phyloP scores from a whole-genome alignment of 2,797 vertebrate species.

The Zalophus californianus region DNA sequence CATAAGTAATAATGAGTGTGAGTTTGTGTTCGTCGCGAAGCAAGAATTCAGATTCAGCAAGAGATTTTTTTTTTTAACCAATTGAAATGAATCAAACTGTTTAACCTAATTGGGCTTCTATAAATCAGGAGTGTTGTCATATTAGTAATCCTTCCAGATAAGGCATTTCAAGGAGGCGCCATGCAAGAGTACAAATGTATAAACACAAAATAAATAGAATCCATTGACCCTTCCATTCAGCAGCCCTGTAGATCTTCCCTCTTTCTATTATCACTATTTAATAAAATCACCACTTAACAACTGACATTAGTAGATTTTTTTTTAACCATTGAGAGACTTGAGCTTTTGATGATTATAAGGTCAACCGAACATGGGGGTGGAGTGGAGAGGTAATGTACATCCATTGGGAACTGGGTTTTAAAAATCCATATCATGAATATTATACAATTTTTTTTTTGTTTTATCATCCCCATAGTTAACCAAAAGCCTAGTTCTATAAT shows the following conservation, averaged over 20 bases:
- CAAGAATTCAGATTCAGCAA: constrained; percentile 77
- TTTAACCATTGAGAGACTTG: constrained; percentile 23
- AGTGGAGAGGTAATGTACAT: background rate
- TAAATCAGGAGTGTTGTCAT: constrained; percentile 62
- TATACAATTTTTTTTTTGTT: background rate
- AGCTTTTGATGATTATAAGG: background rate
- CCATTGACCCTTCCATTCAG: background rate
- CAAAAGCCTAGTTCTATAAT: background rate
- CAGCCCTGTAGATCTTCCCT: background rate
- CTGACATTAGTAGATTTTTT: background rate
- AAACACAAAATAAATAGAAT: constrained; percentile 60
- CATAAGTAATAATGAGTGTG: constrained; percentile 78
- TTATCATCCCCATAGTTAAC: background rate
- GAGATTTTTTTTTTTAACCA: constrained; percentile 74
- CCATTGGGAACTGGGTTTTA: background rate
- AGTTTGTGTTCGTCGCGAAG: constrained; percentile 79
- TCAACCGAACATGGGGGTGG: background rate
- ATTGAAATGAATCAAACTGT: constrained; percentile 71
- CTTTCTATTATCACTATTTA: background rate
- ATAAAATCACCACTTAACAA: constrained; percentile 41
- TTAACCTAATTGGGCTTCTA: constrained; percentile 70
- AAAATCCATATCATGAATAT: background rate
- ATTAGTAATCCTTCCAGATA: constrained; percentile 62
- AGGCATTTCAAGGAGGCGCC: constrained; percentile 15
- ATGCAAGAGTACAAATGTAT: background rate